Base-by-base conservation (phyloP, 2,888 invertebrate genomes). In the Clusia tigrina region DNA sequence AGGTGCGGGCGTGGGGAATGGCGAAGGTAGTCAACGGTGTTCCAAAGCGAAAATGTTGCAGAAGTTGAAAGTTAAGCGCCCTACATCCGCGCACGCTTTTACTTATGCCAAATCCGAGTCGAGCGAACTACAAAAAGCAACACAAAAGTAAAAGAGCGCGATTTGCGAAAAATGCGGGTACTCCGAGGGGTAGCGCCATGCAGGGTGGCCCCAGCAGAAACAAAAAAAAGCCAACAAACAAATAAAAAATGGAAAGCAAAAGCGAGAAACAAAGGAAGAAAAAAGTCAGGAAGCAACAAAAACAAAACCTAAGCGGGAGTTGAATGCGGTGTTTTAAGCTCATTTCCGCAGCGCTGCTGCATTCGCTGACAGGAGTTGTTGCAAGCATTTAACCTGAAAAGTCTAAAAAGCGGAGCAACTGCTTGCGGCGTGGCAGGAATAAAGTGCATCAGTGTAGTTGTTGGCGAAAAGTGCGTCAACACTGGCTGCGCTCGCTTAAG, bases 321-420 rank as follows among this genome's bases (percentile, higher is more conserved):
- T 12, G 55, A 12, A 15, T 37, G 25, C 18, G 37, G 55, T 2
- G 15, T 55, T 55, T 55, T 55, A 55, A 55, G 55, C 55, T 37
- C 55, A 55, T 38, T 55, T 55, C 55, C 55, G 55, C 38, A 38
- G 12, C 38, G 55, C 55, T 38, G 55, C 55, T 24, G 42, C 54
- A 6, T 6, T 12, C 32, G 32, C 32, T 48, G 37, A 48, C 42
- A 58, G 54, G 9, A 26, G 46, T 58, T 58, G 42, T 58, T 62
- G 54, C 24, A 5, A 56, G 52, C 52, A 46, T 53, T 59, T 59
- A 55, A 63, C 53, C 56, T 52, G 56, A 18, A 63, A 63, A 57
- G n/a, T 59, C 55, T 38, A 18, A 38, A 55, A 56, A n/a, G 2
- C 10, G 22, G 20, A 48, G 32, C 12, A 12, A 12, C 32, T 32